Evolutionary conservation across 2,888 invertebrate species (phyloP), one percentile per base, ranked within the genome.

Genomic region (Watsonalla cultraria): DNA sequence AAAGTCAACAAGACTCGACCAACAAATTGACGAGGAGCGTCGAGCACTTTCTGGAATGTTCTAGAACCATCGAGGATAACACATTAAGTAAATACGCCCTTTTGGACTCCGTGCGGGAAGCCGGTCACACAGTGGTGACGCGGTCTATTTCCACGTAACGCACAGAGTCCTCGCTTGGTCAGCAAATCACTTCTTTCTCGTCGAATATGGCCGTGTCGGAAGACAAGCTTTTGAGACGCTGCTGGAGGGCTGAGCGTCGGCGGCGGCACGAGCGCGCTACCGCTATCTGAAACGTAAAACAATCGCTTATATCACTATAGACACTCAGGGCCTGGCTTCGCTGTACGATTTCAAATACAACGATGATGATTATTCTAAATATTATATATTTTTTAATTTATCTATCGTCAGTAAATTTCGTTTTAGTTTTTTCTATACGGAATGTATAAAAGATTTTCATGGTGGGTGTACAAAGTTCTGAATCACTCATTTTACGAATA

Each of bases 151-250:
- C 96, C 81, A 96, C 96, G 87, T 96, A 97, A 82, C 96, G 95
- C 91, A 96, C 96, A 94, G 96, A 96, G 95, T 96, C 96, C 93
- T 96, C 96, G 95, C 94, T 96, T 93, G 96, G 96, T 97, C 97
- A 97, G 96, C 96, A 96, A 93, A 96, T 96, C 91, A 96, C 95
- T 86, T 96, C 96, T 84, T 96, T 96, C 73, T 96, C 96, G 72
- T 96, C 96, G 72, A 96, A 93, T 61, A 96, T 95, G 62, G 95
- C 96, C 64, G 96, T 96, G 85, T 96, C 96, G 35, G 95, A 94
- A 56, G 95, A 95, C 52, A 96, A 91, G 65, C 96, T 96, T 79
- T 96, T 96, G 58, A 96, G 92, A 6, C 96, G 92, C 65, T 95
- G 95, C 80, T 96, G 96, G 37, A 96, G 91, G 54, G 96, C 95